Base-by-base conservation (phyloP, 2,888 invertebrate species). In the Pocota personata region DNA sequence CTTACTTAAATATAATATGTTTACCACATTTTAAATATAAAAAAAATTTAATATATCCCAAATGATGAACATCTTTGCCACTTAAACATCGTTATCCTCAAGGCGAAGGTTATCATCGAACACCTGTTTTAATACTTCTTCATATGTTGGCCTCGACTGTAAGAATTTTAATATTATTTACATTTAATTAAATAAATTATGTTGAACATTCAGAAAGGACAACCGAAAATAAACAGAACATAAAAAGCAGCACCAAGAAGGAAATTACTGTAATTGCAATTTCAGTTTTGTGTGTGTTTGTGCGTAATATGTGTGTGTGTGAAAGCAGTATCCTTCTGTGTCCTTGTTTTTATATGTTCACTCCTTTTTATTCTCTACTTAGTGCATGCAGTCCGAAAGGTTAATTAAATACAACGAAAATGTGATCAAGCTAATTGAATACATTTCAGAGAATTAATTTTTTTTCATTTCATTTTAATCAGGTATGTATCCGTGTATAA, bases 91-190 rank as follows among this genome's bases (percentile, higher is more conserved):
- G 78, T 90, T 90, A 37, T 88, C 82, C 37, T 88, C 89, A 24
- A 89, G 67, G 35, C 78, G 87, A 40, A 91, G 90, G 82, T 92
- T 92, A 35, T 89, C 89, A 71, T 90, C 90, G 46, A 89, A 82
- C 64, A 92, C 75, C 80, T 90, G 87, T 66, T 90, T 91, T 83
- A 90, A 90, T 62, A 92, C 66, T 50, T 92, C 92, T 77, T 93
- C 92, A 83, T 92, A 92, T n/a, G 92, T 89, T 60, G 90, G 91
- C 75, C 90, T 80, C 2, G 88, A 88, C 93, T 93, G 88, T 60
- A 89, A 89, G 52, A 4, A 62, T 75, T 67, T 12, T 0, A 32
- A 52, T 46, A 60, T 52, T 67, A 71, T 46, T 55, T 46, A 55
- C 16, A 12, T 16, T 60, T 60, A 48, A 58, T 52, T 58, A 12